Base-by-base conservation (phyloP, 1,140 invertebrate genomes). In the Musca domestica region DNA sequence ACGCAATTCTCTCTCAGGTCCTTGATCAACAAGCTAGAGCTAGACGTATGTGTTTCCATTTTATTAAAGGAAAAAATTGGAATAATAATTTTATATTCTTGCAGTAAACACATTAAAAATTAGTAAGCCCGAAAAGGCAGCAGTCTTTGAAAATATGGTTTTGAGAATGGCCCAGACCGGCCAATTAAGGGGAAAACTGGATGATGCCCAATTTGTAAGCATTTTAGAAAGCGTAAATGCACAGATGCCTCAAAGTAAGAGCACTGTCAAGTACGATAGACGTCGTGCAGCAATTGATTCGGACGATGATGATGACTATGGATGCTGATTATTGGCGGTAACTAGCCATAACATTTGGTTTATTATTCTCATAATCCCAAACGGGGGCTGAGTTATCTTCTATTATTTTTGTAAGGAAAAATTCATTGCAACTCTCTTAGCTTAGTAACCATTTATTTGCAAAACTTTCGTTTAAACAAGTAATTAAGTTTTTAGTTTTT, bases 71-170 rank as follows among this genome's bases (percentile, higher is more conserved):
- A 30, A 41, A 41, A 41, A 41, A 41, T 41, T 41, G 17, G 15
- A 14, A 12, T 66, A 86, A 85, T n/a, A n/a, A n/a, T n/a, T n/a
- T n/a, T 66, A 14, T 71, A 61, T 14, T 23, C 41, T 58, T 20
- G n/a, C 82, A 98, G 95, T 98, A 72, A 98, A 96, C 76, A 98
- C 93, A 69, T 87, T 98, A 49, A 91, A 92, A 77, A 83, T 97
- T 67, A 94, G 95, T 68, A 98, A 96, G 84, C 96, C 96, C 48
- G 95, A 98, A 73, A 98, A 97, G 83, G 96, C 92, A 10, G 87
- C 89, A 82, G 93, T 95, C 91, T 89, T 98, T 19, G 95, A 98
- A 86, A 90, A 91, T 72, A 94, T 98, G 89, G 87, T 98, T 65
- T 86, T 97, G 49, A 88, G 90, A 72, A 98, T 98, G 95, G 95